Conservation (phyloP, 2,113 vertebrate species). For the Suricata suricatta region DNA sequence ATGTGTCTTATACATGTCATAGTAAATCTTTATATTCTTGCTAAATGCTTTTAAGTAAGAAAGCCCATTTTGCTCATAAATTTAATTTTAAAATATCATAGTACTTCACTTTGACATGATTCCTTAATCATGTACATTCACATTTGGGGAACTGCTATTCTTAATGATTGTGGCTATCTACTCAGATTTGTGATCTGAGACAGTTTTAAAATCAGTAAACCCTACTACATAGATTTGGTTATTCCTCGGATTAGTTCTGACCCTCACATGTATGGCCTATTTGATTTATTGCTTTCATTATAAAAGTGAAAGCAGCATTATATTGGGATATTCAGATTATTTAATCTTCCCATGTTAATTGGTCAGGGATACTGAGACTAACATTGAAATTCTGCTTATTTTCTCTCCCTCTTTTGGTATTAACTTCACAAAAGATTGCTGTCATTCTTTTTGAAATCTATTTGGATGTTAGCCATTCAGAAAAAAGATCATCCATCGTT, state of each 20-base stretch:
- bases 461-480: not conserved
- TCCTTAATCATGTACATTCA: not conserved
- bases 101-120: not conserved
- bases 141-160: not conserved
- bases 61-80: not conserved
- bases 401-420: not conserved
- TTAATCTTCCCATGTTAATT: not conserved
- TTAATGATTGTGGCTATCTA: not conserved
- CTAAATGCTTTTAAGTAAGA: not conserved
- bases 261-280: not conserved
- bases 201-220: conserved; percentile 1
- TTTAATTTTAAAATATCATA: not conserved
- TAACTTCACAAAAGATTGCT: not conserved
- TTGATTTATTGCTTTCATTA: conserved; percentile 5
- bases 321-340: not conserved
- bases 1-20: not conserved
- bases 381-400: not conserved
- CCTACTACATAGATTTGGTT: not conserved
- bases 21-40: not conserved
- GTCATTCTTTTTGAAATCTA: not conserved
- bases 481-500: not conserved
- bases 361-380: not conserved
- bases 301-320: not conserved
- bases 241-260: not conserved
- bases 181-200: not conserved